Base-by-base conservation (phyloP, 1,140 invertebrate species). In the Scaptomyza pallida region DNA sequence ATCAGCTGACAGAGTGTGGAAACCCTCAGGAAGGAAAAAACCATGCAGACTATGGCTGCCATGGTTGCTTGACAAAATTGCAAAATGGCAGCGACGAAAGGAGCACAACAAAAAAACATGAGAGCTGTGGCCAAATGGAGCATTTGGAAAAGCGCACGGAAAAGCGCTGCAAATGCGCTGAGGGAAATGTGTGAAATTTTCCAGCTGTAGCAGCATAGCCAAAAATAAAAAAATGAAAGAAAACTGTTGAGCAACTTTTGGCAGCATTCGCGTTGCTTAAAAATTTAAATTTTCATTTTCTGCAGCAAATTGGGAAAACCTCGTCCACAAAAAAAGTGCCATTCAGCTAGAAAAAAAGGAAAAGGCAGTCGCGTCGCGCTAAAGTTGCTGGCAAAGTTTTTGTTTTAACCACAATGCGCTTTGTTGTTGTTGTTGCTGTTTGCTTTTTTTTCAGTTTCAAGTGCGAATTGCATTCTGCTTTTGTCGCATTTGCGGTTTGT, bases 271-370 rank as follows among this genome's bases (percentile, higher is more conserved):
- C 62, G 78, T 86, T 86, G 81, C 78, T 86, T 88, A 86, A 86
- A 86, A 86, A 86, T 86, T 86, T 86, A 86, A 86, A 86, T 86
- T 86, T 86, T 88, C 82, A 86, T 86, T 86, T 86, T 72, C 82
- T 72, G 82, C 60, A 55, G 82, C 74, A 86, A 88, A 86, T 86
- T 88, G 82, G 45, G 45, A 43, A 68, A 56, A 57, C 44, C 57
- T 61, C 19, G 21, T 17, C 33, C 47, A 62, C 52, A 60, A 16
- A 41, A 59, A 65, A 73, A 62, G 55, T 26, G 12, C 33, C 3
- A 37, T 3, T 12, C 54, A 61, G 33, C 37, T 21, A 5, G 8
- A 23, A 4, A 2, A 35, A 5, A 15, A n/a, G n/a, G n/a, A 45
- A 21, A 13, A 51, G 45, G 55, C 55, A 33, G 55, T 40, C 41